Conservation (phyloP, 2,888 invertebrate species). For the Noctua janthina region DNA sequence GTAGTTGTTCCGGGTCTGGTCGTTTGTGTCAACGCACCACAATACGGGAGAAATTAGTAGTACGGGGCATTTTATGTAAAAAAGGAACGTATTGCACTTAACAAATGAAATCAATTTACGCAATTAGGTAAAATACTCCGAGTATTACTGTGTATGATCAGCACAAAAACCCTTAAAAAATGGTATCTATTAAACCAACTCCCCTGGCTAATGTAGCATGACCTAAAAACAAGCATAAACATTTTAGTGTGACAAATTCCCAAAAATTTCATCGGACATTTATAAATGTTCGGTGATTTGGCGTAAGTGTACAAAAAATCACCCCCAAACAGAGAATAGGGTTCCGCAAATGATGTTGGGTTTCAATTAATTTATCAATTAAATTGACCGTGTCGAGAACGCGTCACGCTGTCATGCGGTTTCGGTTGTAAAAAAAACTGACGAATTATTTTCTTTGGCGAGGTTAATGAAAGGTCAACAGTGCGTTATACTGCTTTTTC, state of each 20-base stretch:
- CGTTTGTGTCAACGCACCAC: too few species aligned
- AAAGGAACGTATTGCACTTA: neutral
- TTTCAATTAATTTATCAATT: slow-evolving; percentile 68
- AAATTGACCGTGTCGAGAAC: slow-evolving; percentile 60
- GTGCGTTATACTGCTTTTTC: slow-evolving; percentile 7
- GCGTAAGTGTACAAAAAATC: slow-evolving; percentile 62
- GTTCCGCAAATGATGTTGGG: slow-evolving; percentile 62
- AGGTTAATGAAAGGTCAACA: slow-evolving; percentile 46
- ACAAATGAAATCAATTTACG: neutral
- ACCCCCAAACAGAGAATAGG: slow-evolving; percentile 60
- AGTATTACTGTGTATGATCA: neutral
- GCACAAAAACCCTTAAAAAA: slow-evolving; percentile 27
- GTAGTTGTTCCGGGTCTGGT: too few species aligned
- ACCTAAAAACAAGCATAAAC: slow-evolving; percentile 23
- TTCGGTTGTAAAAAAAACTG: slow-evolving; percentile 23
- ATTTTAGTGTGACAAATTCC: slow-evolving; percentile 50
- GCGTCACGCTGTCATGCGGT: slow-evolving; percentile 24
- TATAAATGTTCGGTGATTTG: slow-evolving; percentile 66
- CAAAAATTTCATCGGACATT: slow-evolving; percentile 51
- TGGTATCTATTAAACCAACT: slow-evolving; percentile 43
- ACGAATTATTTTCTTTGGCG: slow-evolving; percentile 34
- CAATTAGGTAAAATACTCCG: neutral
- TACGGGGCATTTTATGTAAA: neutral
- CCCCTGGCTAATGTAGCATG: slow-evolving; percentile 46
- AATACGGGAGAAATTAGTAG: too few species aligned